Evolutionary conservation across 2,797 vertebrate genomes (phyloP), one percentile per base, ranked within the genome.

Genomic region (Onychomys torridus): DNA sequence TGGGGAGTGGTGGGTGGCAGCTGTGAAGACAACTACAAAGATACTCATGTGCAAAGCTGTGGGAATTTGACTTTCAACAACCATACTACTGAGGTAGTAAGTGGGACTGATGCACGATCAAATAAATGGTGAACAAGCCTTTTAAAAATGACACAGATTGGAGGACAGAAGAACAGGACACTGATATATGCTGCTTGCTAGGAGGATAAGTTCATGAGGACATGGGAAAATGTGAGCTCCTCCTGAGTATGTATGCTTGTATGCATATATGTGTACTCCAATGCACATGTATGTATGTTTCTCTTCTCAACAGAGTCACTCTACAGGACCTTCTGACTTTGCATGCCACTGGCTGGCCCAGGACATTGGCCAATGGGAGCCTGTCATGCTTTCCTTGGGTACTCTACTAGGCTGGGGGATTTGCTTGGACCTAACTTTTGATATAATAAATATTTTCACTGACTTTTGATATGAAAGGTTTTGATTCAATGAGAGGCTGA

Each of bases 361-460:
- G 5, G 19, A n/a, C 14, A 7, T 46, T 13, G 5, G 1, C 0
- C 27, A 27, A 21, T 0, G 6, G 34, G n/a, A 90, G 10, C 27
- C n/a, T 13, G 12, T 21, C 7, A 13, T 12, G 21, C 10, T 29
- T 65, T 65, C 17, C 75, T 43, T 84, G 46, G 23, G 2, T n/a
- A 10, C 43, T 43, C 29, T 75, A 1, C 19, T 21, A 52, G 27
- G 57, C 71, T 57, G 27, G 37, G 75, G n/a, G 76, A 27, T 81
- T 89, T 25, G 46, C 23, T 13, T 46, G 11, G 23, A 89, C 37
- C 7, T 81, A 32, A 83, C n/a, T 55, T 89, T 91, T n/a, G 21
- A n/a, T 82, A 32, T 43, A 67, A 94, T 82, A 14, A n/a, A 29
- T 40, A 71, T 40, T 55, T 40, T 57, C 9, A 4, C 4, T 77